These are phyloP conservation scores for Drosophila sp. DNA, from an alignment of 1,140 invertebrate species.

Conservation along the genomic window DNA sequence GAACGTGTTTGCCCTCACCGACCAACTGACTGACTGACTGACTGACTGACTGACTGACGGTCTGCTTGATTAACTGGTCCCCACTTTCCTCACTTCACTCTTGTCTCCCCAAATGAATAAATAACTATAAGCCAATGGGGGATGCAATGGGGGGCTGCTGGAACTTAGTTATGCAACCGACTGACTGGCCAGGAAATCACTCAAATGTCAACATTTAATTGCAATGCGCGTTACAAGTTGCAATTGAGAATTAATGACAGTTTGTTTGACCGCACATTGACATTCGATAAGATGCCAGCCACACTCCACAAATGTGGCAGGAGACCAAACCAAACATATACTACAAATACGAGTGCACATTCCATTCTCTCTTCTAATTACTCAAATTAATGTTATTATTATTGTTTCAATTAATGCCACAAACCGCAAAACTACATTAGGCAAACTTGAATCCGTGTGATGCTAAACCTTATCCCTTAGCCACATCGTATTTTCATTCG, in stretches of 20 bases:
- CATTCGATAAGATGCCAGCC: slow-evolving; percentile 18
- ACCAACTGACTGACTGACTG: slow-evolving; percentile 20
- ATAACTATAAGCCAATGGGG: slow-evolving; percentile 3
- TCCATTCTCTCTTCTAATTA: neutral
- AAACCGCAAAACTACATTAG: neutral
- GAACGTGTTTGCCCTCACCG: slow-evolving; percentile 55
- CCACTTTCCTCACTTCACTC: neutral
- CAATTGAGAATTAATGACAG: slow-evolving; percentile 68
- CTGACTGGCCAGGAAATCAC: slow-evolving; percentile 12
- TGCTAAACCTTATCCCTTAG: no score
- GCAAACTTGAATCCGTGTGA: slow-evolving; percentile 13
- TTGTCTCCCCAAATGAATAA: slow-evolving; percentile 5
- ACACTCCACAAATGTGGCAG: neutral
- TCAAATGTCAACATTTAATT: slow-evolving; percentile 70
- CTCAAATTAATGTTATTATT: neutral
- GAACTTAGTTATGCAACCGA: slow-evolving; percentile 31
- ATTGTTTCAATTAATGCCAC: neutral
- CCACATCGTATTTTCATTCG: no score
- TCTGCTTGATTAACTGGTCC: slow-evolving; percentile 5
- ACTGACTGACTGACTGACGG: slow-evolving; percentile 19
- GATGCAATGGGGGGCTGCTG: neutral
- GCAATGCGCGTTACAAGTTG: slow-evolving; percentile 48
- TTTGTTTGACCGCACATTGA: slow-evolving; percentile 52
- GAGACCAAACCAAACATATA: slow-evolving; percentile 2
- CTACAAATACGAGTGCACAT: neutral